Evolutionary conservation across 2,113 vertebrate species (phyloP).

Genomic region (Pagrus major): DNA sequence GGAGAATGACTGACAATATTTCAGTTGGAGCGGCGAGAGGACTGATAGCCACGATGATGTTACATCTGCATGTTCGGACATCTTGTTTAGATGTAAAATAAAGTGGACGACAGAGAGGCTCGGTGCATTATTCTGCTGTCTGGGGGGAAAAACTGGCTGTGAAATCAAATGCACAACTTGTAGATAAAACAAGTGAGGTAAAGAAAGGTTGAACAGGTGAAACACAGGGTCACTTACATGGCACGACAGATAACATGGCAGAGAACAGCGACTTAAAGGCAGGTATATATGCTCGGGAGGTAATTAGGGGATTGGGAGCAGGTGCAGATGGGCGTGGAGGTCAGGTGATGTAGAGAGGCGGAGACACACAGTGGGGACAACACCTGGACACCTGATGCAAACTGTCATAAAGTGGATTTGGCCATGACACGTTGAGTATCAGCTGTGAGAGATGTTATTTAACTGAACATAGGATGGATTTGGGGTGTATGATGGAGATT

Average conservation of each 20-base stretch:
- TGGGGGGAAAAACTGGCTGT: neutral
- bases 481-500: too few relatives aligned
- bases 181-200: too few relatives aligned
- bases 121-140: slow-evolving; percentile 2
- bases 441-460: too few relatives aligned
- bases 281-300: neutral
- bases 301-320: neutral
- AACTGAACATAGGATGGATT: too few relatives aligned
- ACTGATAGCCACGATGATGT: neutral
- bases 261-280: neutral
- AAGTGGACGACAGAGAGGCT: slow-evolving; percentile 11
- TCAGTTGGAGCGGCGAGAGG: neutral
- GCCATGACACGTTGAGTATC: neutral
- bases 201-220: neutral
- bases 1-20: slow-evolving; percentile 28
- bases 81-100: slow-evolving; percentile 47
- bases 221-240: too few relatives aligned
- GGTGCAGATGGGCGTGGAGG: neutral
- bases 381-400: neutral
- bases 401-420: neutral
- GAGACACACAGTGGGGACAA: neutral
- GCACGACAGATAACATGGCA: too few relatives aligned
- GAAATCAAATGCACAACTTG: neutral
- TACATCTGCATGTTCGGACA: neutral
- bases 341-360: neutral